These are phyloP conservation scores for Blennius ocellaris DNA, from an alignment of 2,113 vertebrate species.

Conservation along the genomic window DNA sequence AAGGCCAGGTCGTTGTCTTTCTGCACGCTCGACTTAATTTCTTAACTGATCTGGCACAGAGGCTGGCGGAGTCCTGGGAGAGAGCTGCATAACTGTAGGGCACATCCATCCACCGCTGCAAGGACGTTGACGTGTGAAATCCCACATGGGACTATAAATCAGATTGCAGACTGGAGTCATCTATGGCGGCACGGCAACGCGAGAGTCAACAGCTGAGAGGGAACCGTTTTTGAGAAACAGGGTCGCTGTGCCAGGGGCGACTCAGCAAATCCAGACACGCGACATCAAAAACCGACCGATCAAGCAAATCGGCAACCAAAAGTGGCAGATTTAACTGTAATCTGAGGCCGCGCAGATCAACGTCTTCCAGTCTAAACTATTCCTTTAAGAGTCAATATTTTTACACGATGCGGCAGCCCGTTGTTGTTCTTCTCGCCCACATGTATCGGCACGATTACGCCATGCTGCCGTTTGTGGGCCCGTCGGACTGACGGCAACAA, in stretches of 20 bases:
- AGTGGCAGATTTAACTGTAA: too few relatives aligned
- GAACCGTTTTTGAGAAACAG: too few relatives aligned
- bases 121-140: background rate
- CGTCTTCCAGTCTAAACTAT: too few relatives aligned
- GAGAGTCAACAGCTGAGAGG: background rate
- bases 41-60: background rate
- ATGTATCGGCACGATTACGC: slow-evolving; percentile 18
- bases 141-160: slow-evolving; percentile 10
- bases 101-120: background rate
- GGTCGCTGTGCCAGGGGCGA: too few relatives aligned
- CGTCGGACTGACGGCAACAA: background rate
- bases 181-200: background rate
- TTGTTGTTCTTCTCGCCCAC: background rate
- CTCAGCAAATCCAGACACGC: too few relatives aligned
- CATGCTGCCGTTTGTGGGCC: background rate
- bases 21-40: background rate
- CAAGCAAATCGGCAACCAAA: too few relatives aligned
- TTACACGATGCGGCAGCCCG: background rate
- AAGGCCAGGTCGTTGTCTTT: too few relatives aligned
- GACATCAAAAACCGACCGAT: too few relatives aligned
- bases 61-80: background rate
- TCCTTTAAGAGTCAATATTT: background rate
- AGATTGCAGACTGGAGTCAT: slow-evolving; percentile 7
- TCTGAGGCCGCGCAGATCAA: too few relatives aligned
- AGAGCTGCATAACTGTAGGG: background rate